Evolutionary conservation across 2,113 vertebrate species (phyloP).

Genomic region (Lepisosteus oculatus): DNA sequence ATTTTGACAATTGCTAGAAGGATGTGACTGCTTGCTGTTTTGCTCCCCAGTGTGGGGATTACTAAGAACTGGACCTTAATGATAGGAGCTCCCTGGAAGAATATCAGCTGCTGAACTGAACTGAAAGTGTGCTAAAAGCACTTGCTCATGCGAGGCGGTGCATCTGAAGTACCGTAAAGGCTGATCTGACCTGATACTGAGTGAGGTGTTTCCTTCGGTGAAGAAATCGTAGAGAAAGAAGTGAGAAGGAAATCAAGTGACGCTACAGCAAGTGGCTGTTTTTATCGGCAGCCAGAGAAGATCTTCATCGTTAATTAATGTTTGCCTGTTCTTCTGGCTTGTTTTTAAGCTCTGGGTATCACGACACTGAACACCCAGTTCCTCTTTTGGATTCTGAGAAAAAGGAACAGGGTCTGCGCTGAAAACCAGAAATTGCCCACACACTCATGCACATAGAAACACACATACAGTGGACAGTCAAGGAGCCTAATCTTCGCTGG

Average conservation of each 20-base stretch:
- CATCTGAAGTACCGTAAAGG: no score
- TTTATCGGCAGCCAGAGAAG: conserved; percentile 8
- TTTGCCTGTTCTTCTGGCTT: not conserved
- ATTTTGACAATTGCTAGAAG: no score
- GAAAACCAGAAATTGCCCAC: conserved; percentile 27
- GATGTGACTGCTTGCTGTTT: no score
- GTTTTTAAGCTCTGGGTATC: conserved; percentile 6
- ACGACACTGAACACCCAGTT: conserved; percentile 16
- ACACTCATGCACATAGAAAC: conserved; percentile 17
- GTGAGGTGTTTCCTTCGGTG: not conserved
- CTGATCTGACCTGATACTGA: no score
- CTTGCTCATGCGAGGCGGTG: no score
- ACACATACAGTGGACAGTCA: not conserved
- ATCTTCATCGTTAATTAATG: not conserved
- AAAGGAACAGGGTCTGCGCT: conserved; percentile 10
- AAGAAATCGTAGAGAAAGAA: no score
- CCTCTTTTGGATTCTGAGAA: conserved; percentile 22
- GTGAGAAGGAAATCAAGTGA: no score
- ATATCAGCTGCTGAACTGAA: conserved; percentile 54
- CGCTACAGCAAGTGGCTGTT: conserved; percentile 6
- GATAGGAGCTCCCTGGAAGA: no score
- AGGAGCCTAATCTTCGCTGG: not conserved
- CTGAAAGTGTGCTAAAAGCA: conserved; percentile 11
- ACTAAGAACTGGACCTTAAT: no score
- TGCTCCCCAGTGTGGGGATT: no score